A percentile compares a stretch with the other conserved stretches of the same genome.
These are phyloP conservation scores for Silurus glanis DNA, from an alignment of 2,113 vertebrate species.

Conservation along the genomic window DNA sequence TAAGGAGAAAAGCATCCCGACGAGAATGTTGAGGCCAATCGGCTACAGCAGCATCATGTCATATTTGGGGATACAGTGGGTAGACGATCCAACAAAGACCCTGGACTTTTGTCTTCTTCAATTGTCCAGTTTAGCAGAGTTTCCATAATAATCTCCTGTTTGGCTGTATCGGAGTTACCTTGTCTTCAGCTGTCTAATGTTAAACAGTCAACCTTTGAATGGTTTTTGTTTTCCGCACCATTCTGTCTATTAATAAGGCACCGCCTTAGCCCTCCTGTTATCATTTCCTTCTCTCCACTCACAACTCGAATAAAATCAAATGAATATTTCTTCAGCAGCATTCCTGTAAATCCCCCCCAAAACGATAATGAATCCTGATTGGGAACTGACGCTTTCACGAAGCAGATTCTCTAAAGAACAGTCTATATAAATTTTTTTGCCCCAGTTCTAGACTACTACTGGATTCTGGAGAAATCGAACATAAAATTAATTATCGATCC, in stretches of 20 bases:
- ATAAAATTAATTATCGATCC: constrained; percentile 27
- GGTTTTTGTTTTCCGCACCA: not conserved
- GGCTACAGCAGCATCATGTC: no score
- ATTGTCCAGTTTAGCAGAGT: no score
- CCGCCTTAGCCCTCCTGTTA: not conserved
- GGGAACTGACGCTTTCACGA: not conserved
- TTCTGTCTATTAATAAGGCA: not conserved
- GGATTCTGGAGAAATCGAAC: not conserved
- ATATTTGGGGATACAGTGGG: no score
- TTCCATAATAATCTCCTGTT: no score
- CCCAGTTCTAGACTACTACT: not conserved
- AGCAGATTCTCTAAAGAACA: not conserved
- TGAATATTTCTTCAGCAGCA: not conserved
- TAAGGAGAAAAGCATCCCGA: not conserved
- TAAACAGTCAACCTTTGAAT: not conserved
- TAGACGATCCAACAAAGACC: no score
- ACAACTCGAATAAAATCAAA: not conserved
- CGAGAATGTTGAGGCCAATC: not conserved
- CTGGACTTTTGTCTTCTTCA: no score
- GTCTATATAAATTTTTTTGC: not conserved
- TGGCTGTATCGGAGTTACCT: no score
- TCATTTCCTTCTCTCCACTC: not conserved
- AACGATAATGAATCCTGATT: not conserved
- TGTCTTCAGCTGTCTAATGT: not conserved
- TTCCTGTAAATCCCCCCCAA: not conserved